Conservation (phyloP, 2,888 invertebrate species). For the Tetranychus piercei region DNA sequence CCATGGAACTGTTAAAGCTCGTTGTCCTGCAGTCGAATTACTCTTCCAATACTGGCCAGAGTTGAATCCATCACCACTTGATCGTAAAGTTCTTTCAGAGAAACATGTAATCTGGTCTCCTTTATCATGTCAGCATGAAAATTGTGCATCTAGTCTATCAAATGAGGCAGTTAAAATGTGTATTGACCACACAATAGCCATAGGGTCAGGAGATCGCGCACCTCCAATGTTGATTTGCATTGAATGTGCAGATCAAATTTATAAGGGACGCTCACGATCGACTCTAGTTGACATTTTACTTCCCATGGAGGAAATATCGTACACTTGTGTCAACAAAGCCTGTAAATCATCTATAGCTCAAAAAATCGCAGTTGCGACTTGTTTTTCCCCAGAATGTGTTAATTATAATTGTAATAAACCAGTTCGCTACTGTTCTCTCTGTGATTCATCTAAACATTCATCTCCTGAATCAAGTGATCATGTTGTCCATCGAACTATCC, state of each 20-base stretch:
- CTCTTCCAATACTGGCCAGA: conserved; percentile 99
- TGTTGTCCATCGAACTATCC: conserved; percentile 67
- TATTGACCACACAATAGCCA: conserved; percentile 47
- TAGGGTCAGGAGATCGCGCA: conserved; percentile 42
- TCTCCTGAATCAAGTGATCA: conserved; percentile 49
- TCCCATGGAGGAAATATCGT: conserved; percentile 82
- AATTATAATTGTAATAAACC: conserved; percentile 90
- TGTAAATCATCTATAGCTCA: conserved; percentile 43
- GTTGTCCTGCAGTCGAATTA: conserved; percentile 86
- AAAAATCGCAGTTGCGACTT: conserved; percentile 80
- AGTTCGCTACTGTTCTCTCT: conserved; percentile 74
- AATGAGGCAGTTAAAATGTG: conserved; percentile 35
- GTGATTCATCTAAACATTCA: conserved; percentile 72
- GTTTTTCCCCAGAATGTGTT: conserved; percentile 90
- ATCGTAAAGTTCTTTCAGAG: conserved; percentile 43
- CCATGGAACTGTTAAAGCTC: conserved; percentile 78
- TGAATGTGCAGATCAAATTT: conserved; percentile 54
- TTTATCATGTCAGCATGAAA: conserved; percentile 62
- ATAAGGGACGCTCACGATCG: conserved; percentile 41
- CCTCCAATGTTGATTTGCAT: conserved; percentile 89
- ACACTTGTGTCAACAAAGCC: conserved; percentile 87
- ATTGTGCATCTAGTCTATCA: conserved; percentile 47
- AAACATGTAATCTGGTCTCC: conserved; percentile 34
- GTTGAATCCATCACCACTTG: conserved; percentile 78
- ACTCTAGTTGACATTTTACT: conserved; percentile 42